Conservation (phyloP, 2,797 vertebrate species). For the Coregonus suidteri region DNA sequence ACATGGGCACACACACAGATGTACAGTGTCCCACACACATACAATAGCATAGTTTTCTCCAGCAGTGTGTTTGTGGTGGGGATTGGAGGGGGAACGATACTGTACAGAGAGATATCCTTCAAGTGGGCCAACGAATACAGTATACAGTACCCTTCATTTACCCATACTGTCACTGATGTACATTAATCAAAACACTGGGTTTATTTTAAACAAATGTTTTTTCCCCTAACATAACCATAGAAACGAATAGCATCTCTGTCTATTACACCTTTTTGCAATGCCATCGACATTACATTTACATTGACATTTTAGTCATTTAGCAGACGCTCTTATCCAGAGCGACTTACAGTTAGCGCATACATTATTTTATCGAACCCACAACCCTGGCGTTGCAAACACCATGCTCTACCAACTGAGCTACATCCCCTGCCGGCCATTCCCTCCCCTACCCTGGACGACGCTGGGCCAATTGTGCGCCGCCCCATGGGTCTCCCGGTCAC, state of each 20-base stretch:
- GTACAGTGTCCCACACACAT: slow-evolving; percentile 10
- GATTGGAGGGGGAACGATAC: neutral
- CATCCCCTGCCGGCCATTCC: no score
- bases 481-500: no score
- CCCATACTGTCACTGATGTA: neutral
- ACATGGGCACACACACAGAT: slow-evolving; percentile 8
- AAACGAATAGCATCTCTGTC: neutral
- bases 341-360: no score
- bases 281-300: no score
- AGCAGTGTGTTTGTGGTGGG: slow-evolving; percentile 11
- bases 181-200: neutral
- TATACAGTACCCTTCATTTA: neutral
- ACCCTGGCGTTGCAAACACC: no score
- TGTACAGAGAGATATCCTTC: neutral
- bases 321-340: no score
- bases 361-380: no score
- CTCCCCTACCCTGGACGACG: no score
- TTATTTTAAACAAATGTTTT: neutral
- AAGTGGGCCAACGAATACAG: neutral
- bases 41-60: slow-evolving; percentile 35
- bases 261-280: neutral
- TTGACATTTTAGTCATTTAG: no score
- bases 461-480: no score
- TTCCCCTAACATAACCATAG: neutral
- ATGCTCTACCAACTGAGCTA: no score